phyloP scores from a whole-genome alignment of 2,113 vertebrate genomes.

The Tautogolabrus adspersus region DNA sequence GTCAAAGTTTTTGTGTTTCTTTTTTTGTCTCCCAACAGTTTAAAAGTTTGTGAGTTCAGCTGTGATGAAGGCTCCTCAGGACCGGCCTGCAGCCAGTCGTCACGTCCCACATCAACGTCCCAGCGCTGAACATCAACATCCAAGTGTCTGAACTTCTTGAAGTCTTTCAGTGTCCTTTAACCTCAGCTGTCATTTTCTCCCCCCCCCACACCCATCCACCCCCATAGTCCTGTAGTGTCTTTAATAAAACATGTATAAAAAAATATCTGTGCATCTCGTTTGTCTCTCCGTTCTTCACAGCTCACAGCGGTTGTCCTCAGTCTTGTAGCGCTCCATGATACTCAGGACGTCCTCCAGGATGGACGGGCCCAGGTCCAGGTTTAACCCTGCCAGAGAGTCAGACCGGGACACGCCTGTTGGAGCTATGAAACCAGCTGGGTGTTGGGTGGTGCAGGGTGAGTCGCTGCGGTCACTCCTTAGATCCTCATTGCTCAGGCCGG shows the following conservation, averaged over 20 bases:
- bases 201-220: too few relatives aligned
- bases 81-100: conserved; percentile 56
- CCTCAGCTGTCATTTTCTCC: not conserved
- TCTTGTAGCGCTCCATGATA: conserved; percentile 88
- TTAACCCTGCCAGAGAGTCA: conserved; percentile 78
- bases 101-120: not conserved
- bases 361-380: conserved; percentile 87
- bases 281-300: conserved; percentile 55
- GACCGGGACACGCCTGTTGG: conserved; percentile 68
- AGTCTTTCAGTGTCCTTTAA: conserved; percentile 6
- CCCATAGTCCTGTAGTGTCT: not conserved
- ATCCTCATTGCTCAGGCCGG: conserved; percentile 85
- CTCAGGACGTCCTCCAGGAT: conserved; percentile 87
- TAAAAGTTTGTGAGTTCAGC: conserved; percentile 11
- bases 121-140: conserved; percentile 1
- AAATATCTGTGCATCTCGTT: conserved; percentile 35
- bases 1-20: not conserved
- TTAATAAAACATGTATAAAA: conserved; percentile 17
- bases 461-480: conserved; percentile 76
- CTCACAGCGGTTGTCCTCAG: conserved; percentile 73
- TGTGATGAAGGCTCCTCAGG: conserved; percentile 46
- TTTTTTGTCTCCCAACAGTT: not conserved
- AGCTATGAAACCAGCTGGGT: not conserved
- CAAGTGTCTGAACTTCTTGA: not conserved
- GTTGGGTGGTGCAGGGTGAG: conserved; percentile 52